A percentile compares a stretch with the other conserved stretches of the same genome.
Conservation (phyloP, 2,888 invertebrate species). For the Phortica okadai region DNA sequence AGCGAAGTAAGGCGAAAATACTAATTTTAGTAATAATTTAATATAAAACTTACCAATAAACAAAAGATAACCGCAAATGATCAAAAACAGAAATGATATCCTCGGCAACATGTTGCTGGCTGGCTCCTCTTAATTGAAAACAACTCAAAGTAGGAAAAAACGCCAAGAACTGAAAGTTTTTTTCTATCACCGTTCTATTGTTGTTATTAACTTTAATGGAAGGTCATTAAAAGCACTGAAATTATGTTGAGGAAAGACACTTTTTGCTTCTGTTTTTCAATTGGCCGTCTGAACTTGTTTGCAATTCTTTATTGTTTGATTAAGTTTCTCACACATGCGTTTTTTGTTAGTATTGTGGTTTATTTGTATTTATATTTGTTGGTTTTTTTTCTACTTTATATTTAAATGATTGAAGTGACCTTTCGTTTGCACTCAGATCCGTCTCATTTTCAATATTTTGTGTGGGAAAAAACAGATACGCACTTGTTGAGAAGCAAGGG, state of each 20-base stretch:
- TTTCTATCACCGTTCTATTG: conserved; percentile 29
- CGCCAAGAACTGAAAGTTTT: neutral
- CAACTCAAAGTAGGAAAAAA: neutral
- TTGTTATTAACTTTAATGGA: conserved; percentile 25
- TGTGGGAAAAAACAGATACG: neutral
- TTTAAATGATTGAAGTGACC: conserved; percentile 5
- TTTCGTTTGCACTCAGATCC: neutral
- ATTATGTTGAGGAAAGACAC: conserved; percentile 13
- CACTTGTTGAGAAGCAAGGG: neutral
- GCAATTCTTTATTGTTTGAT: neutral
- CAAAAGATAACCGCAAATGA: conserved; percentile 74
- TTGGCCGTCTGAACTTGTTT: conserved; percentile 12
- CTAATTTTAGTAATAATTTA: neutral
- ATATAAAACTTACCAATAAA: conserved; percentile 73
- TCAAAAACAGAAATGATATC: conserved; percentile 70
- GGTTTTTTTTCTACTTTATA: neutral
- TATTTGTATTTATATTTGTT: neutral
- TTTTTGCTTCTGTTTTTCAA: neutral
- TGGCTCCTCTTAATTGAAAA: neutral
- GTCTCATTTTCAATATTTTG: neutral
- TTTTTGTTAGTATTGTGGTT: neutral
- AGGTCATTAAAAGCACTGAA: conserved; percentile 17
- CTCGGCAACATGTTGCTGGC: conserved; percentile 70
- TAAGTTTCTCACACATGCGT: neutral
- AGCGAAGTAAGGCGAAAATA: neutral